Evolutionary conservation across 2,113 vertebrate species (phyloP), one percentile per base, ranked within the genome.

Genomic region (Chascanopsetta lugubris): DNA sequence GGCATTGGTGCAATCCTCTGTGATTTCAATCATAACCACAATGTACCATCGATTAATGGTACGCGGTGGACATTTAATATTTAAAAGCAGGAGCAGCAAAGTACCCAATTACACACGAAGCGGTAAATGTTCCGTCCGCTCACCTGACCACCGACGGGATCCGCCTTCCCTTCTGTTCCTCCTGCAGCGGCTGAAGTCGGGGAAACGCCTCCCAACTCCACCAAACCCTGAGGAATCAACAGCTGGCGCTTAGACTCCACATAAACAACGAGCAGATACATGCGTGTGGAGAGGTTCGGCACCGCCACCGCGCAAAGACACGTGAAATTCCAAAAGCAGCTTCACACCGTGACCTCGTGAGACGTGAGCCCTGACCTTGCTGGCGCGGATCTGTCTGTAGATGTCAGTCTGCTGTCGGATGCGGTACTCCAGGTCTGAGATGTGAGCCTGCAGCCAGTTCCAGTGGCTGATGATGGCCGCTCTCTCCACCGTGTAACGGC

Each of bases 371-470:
- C 93, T 79, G 74, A 98, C 97, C 96, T 99, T 99, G 82, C 92
- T 95, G 85, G 93, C 88, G 26, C 97, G 94, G 38, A 99, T 96
- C 91, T 99, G 97, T 65, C 94, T 92, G 93, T 96, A 98, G 80
- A 99, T 97, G 90, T 99, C 97, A 0, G 95, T 96, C 67, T 99
- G 97, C 88, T 99, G 97, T 18, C 97, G 93, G 89, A 99, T 99
- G 59, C 97, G 95, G 85, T 99, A 99, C 81, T 99, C 97, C 93
- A 99, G 90, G 92, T 99, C 97, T 0, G 97, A 99, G 83, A 99
- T 96, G 69, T 99, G 97, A 47, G 97, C 97, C 80, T 99, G 97
- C 46, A 99, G 95, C 97, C 97, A 99, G 83, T 98, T 98, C 97
- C 97, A 99, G 91, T 96, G 97, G 85, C 97, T 98, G 90, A 99